phyloP scores from a whole-genome alignment of 2,888 invertebrate species.

The Ennomos erosarius region DNA sequence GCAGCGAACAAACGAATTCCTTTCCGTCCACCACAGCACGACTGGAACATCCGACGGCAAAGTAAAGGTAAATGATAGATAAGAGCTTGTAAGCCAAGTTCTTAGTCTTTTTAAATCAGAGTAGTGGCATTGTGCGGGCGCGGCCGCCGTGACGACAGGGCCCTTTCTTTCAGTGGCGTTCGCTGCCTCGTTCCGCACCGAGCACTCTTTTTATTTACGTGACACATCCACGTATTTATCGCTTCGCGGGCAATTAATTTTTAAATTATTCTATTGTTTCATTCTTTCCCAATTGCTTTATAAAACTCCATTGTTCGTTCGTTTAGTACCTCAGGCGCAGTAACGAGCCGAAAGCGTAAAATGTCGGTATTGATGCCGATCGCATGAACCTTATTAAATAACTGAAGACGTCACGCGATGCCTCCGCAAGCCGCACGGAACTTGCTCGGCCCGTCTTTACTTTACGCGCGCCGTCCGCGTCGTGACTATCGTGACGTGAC shows the following conservation, averaged over 20 bases:
- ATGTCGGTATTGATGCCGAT: slow-evolving; percentile 47
- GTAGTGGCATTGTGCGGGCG: slow-evolving; percentile 65
- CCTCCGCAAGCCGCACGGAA: slow-evolving; percentile 50
- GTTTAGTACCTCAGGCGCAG: slow-evolving; percentile 36
- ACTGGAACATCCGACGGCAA: slow-evolving; percentile 59
- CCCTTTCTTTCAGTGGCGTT: slow-evolving; percentile 62
- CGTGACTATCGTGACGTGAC: slow-evolving; percentile 49
- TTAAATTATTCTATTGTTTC: slow-evolving; percentile 68
- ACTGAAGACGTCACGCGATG: slow-evolving; percentile 71
- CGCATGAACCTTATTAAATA: slow-evolving; percentile 65
- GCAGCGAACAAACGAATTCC: slow-evolving; percentile 42
- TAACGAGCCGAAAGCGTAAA: slow-evolving; percentile 47
- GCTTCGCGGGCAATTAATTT: slow-evolving; percentile 78
- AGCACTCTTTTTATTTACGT: slow-evolving; percentile 70
- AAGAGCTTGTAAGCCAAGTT: slow-evolving; percentile 69
- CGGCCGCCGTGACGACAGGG: slow-evolving; percentile 69
- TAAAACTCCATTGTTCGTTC: slow-evolving; percentile 38
- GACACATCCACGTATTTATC: slow-evolving; percentile 76
- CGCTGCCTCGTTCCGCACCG: slow-evolving; percentile 67
- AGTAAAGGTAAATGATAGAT: slow-evolving; percentile 61
- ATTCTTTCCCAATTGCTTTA: slow-evolving; percentile 42
- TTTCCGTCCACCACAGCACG: slow-evolving; percentile 50
- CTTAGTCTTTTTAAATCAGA: slow-evolving; percentile 69
- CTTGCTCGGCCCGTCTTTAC: slow-evolving; percentile 35
- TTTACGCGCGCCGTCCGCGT: slow-evolving; percentile 28